A percentile compares a stretch with the other conserved stretches of the same genome.
Conservation (phyloP, 2,888 invertebrate genomes). For the Antitype chi region DNA sequence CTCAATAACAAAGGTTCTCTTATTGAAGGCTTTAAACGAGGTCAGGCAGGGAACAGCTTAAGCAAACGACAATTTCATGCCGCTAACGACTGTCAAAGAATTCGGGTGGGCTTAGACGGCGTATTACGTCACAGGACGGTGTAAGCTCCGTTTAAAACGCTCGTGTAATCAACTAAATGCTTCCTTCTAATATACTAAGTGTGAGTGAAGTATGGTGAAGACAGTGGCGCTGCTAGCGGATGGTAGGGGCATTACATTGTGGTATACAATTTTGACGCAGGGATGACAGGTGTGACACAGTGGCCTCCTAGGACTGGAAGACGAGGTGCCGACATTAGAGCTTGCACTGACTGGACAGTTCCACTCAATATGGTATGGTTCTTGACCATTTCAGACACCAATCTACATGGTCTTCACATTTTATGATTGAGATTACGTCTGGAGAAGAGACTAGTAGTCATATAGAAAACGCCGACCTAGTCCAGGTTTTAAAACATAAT, state of each 20-base stretch:
- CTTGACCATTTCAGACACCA: no score
- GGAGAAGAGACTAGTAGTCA: no score
- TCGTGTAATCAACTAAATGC: slow-evolving; percentile 60
- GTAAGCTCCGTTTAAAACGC: slow-evolving; percentile 56
- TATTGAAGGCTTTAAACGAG: slow-evolving; percentile 56
- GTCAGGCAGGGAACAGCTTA: slow-evolving; percentile 60
- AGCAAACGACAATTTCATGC: slow-evolving; percentile 65
- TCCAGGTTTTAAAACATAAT: no score
- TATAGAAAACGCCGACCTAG: no score
- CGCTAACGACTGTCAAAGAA: slow-evolving; percentile 65
- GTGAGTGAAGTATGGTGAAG: slow-evolving; percentile 4
- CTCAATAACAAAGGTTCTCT: slow-evolving; percentile 53
- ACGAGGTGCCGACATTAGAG: no score
- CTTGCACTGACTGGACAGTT: no score
- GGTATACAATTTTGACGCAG: no score
- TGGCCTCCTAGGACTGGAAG: no score
- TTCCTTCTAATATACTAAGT: slow-evolving; percentile 22
- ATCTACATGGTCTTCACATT: no score
- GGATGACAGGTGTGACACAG: no score
- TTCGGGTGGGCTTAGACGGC: slow-evolving; percentile 54
- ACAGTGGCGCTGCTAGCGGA: background rate
- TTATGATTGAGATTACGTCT: no score
- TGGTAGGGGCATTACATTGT: background rate
- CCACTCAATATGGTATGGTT: no score
- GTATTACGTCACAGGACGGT: slow-evolving; percentile 50